Percentiles rank a stretch among this genome's conserved stretches.
Conservation (phyloP, 1,140 invertebrate species). For the Drosophila athabasca region DNA sequence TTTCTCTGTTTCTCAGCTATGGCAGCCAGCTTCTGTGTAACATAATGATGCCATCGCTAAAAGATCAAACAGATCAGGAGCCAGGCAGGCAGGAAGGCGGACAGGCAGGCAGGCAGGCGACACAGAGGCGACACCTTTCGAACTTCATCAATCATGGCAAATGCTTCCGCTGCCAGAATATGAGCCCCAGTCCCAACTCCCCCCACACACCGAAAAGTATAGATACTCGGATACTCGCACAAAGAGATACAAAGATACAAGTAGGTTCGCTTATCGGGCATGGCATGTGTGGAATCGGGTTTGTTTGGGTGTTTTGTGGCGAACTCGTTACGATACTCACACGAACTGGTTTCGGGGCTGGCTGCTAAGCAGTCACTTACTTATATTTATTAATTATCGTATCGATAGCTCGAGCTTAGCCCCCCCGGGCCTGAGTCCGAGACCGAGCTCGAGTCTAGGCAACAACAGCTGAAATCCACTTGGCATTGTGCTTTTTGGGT, state of each 20-base stretch:
- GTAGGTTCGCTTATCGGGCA: slow-evolving; percentile 69
- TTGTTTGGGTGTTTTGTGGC: slow-evolving; percentile 65
- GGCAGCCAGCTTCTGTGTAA: slow-evolving; percentile 29
- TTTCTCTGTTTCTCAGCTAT: slow-evolving; percentile 2
- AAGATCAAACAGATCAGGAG: slow-evolving; percentile 49
- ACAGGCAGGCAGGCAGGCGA: neutral
- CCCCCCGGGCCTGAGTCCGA: neutral
- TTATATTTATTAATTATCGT: slow-evolving; percentile 78
- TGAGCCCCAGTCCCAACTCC: neutral
- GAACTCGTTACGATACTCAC: slow-evolving; percentile 51
- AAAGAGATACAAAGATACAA: slow-evolving; percentile 30
- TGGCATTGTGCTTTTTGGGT: slow-evolving; percentile 50
- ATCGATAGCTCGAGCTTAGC: slow-evolving; percentile 59
- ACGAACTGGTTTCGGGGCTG: slow-evolving; percentile 59
- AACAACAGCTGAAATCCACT: slow-evolving; percentile 40
- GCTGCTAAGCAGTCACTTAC: slow-evolving; percentile 32
- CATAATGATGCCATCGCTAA: slow-evolving; percentile 36
- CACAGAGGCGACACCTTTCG: slow-evolving; percentile 56
- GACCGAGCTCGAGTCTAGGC: neutral
- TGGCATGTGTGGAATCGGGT: slow-evolving; percentile 46
- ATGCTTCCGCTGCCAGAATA: slow-evolving; percentile 60
- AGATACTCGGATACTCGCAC: neutral
- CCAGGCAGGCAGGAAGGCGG: slow-evolving; percentile 14
- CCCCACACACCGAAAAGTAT: no score
- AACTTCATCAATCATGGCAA: slow-evolving; percentile 66